phyloP scores from a whole-genome alignment of 2,797 vertebrate species.

The Odontamblyopus rebecca region DNA sequence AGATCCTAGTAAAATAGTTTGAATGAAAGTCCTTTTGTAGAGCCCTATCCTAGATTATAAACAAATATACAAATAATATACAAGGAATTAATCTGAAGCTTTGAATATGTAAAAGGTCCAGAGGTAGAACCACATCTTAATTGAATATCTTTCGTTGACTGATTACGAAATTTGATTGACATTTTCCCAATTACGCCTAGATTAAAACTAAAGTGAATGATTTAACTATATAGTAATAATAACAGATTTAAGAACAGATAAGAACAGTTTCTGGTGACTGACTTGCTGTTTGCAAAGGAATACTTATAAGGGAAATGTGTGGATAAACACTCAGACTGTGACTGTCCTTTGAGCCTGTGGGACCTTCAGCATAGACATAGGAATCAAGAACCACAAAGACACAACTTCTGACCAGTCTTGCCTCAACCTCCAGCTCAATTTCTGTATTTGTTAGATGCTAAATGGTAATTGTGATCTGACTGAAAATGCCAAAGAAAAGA shows the following conservation, averaged over 20 bases:
- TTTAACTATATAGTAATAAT: not conserved
- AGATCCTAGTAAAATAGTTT: no score
- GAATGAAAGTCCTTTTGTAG: no score
- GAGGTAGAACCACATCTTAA: no score
- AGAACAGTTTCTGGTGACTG: conserved; percentile 2
- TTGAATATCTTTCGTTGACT: no score
- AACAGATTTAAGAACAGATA: not conserved
- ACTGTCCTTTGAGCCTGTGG: conserved; percentile 37
- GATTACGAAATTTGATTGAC: no score
- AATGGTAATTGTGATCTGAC: not conserved
- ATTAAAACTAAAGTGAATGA: not conserved
- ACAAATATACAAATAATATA: not conserved
- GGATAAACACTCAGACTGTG: conserved; percentile 31
- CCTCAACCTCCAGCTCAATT: not conserved
- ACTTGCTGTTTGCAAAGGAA: not conserved
- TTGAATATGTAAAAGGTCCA: no score
- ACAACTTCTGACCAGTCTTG: not conserved
- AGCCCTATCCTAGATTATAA: not conserved
- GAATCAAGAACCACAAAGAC: not conserved
- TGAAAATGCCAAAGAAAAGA: no score
- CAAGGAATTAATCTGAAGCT: not conserved
- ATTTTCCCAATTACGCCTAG: no score
- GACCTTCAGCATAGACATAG: conserved; percentile 19
- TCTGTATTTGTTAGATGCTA: not conserved
- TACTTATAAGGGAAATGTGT: conserved; percentile 16